Percentiles rank a stretch among this genome's conserved stretches.
Evolutionary conservation across 2,888 invertebrate species (phyloP).

Genomic region (Alsophila aescularia): DNA sequence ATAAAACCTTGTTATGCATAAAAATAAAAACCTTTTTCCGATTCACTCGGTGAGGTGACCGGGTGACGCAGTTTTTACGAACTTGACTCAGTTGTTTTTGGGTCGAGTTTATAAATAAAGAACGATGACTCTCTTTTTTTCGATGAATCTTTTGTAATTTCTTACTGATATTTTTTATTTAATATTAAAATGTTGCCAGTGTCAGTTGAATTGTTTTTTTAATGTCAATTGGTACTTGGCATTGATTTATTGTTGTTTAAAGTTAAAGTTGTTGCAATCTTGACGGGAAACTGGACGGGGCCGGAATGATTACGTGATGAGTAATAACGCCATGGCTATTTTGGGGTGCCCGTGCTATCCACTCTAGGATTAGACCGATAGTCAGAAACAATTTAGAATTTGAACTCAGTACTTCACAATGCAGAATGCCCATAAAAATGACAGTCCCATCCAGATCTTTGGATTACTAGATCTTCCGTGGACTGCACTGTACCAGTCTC

Average conservation of each 20-base stretch:
- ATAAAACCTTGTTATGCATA: not conserved
- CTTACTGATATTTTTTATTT: not conserved
- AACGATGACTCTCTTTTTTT: conserved; percentile 24
- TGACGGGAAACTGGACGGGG: too few species aligned
- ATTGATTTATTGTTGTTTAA: not conserved
- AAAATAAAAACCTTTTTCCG: not conserved
- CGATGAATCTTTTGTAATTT: conserved; percentile 14
- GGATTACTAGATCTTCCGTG: too few species aligned
- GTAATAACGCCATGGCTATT: too few species aligned
- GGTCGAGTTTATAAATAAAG: conserved; percentile 49
- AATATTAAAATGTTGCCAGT: not conserved
- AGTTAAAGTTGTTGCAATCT: too few species aligned
- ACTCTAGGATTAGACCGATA: too few species aligned
- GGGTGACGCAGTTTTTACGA: conserved; percentile 56
- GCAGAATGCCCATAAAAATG: too few species aligned
- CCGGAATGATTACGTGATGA: too few species aligned
- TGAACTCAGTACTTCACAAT: too few species aligned
- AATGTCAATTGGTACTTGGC: not conserved
- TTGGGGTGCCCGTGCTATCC: too few species aligned
- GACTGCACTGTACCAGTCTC: too few species aligned
- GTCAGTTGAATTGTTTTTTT: conserved; percentile 1
- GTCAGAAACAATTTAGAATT: too few species aligned
- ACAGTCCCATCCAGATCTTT: too few species aligned
- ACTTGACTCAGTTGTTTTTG: conserved; percentile 70
- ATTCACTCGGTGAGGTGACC: conserved; percentile 26